phyloP scores from a whole-genome alignment of 2,888 invertebrate genomes.

The Tetragonula carbonaria region DNA sequence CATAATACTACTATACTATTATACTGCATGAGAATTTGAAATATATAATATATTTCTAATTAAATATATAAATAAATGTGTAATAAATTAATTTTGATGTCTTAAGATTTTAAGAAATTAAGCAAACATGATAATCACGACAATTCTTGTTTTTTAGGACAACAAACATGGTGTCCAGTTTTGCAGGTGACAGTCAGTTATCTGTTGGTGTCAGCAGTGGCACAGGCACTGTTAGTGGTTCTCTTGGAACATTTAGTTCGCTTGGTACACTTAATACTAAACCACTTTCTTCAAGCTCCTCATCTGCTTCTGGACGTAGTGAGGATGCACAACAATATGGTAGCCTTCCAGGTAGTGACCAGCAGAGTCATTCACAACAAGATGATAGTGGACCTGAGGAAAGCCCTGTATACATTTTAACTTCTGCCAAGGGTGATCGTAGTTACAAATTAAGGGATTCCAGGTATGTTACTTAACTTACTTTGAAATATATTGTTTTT shows the following conservation, averaged over 20 bases:
- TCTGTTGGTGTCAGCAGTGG: conserved; percentile 63
- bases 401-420: conserved; percentile 81
- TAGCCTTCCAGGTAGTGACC: conserved; percentile 77
- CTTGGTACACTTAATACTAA: conserved; percentile 69
- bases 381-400: conserved; percentile 82
- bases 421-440: conserved; percentile 82
- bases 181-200: conserved; percentile 72
- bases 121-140: conserved; percentile 80
- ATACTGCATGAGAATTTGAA: not conserved
- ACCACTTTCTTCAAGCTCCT: conserved; percentile 81
- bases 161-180: conserved; percentile 79
- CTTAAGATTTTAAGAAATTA: conserved; percentile 62
- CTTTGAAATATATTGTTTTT: not conserved
- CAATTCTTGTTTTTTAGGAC: conserved; percentile 81
- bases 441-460: conserved; percentile 90
- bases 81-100: not conserved
- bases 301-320: conserved; percentile 82
- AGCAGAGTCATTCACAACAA: conserved; percentile 81
- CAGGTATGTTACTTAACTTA: conserved; percentile 85
- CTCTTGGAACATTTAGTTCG: conserved; percentile 62
- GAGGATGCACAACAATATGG: conserved; percentile 80
- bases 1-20: not conserved
- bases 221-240: conserved; percentile 79
- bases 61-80: not conserved
- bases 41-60: too few relatives aligned